Evolutionary conservation across 2,113 vertebrate genomes (phyloP).

Genomic region (Alaudala cheleensis): DNA sequence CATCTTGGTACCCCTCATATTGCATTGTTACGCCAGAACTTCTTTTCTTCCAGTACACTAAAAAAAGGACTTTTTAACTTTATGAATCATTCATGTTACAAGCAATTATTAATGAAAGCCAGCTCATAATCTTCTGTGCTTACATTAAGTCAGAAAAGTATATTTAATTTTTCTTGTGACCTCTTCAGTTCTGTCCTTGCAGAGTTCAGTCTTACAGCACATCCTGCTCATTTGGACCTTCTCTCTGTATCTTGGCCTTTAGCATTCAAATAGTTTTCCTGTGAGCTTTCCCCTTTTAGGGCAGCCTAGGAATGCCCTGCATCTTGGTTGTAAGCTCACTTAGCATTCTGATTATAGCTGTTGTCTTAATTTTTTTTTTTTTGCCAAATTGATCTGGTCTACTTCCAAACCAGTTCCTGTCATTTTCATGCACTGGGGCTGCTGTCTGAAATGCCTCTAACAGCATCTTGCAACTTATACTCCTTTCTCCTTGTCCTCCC

Average conservation of each 20-base stretch:
- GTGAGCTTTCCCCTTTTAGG: neutral
- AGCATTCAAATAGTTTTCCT: neutral
- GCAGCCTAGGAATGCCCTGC: neutral
- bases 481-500: neutral
- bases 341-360: neutral
- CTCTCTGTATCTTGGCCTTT: neutral
- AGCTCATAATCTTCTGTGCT: constrained; percentile 21
- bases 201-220: neutral
- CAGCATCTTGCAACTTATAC: neutral
- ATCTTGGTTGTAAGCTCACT: neutral
- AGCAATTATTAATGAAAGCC: constrained; percentile 36
- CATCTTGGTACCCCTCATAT: neutral
- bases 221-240: neutral
- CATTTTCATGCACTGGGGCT: neutral
- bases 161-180: constrained; percentile 29
- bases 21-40: constrained; percentile 1
- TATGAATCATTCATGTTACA: constrained; percentile 54
- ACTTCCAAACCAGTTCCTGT: neutral
- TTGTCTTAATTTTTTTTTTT: constrained; percentile 19
- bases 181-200: neutral
- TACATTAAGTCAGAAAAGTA: constrained; percentile 44
- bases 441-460: neutral
- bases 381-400: neutral
- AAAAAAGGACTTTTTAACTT: constrained; percentile 38
- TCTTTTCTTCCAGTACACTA: neutral